A percentile compares a stretch with the other conserved stretches of the same genome.
phyloP scores from a whole-genome alignment of 2,113 vertebrate genomes.

The Proteles cristata region DNA sequence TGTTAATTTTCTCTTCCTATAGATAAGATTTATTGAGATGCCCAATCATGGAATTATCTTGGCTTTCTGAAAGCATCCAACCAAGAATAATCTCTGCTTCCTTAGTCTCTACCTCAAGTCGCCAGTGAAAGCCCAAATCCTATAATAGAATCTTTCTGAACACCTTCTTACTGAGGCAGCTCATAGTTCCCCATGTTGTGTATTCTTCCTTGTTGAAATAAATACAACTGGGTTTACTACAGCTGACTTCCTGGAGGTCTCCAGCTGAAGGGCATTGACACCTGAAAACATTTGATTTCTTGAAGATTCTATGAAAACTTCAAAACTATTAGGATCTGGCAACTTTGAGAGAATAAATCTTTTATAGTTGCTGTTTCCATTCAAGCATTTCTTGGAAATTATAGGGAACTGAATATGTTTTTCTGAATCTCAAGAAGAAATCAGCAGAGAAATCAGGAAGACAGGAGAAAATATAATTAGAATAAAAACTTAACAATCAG shows the following conservation, averaged over 20 bases:
- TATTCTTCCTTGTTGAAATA: background rate
- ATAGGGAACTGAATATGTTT: background rate
- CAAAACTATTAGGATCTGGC: background rate
- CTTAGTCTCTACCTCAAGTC: background rate
- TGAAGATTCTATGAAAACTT: background rate
- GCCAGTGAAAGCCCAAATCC: background rate
- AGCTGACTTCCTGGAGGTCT: background rate
- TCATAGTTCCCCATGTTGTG: background rate
- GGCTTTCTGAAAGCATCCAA: background rate
- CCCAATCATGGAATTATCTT: background rate
- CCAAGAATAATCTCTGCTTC: background rate
- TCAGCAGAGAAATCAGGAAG: background rate
- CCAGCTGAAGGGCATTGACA: background rate
- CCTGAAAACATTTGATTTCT: background rate
- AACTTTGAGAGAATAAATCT: background rate
- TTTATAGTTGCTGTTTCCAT: conserved; percentile 6
- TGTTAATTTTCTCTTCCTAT: background rate
- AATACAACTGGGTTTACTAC: background rate
- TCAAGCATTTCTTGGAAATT: background rate
- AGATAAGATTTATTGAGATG: background rate
- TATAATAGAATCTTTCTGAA: background rate
- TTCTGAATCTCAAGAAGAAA: background rate
- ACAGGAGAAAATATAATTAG: background rate
- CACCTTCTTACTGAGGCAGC: background rate
- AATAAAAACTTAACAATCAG: background rate